Base-by-base conservation (phyloP, 2,888 invertebrate species). In the Ceriagrion tenellum region DNA sequence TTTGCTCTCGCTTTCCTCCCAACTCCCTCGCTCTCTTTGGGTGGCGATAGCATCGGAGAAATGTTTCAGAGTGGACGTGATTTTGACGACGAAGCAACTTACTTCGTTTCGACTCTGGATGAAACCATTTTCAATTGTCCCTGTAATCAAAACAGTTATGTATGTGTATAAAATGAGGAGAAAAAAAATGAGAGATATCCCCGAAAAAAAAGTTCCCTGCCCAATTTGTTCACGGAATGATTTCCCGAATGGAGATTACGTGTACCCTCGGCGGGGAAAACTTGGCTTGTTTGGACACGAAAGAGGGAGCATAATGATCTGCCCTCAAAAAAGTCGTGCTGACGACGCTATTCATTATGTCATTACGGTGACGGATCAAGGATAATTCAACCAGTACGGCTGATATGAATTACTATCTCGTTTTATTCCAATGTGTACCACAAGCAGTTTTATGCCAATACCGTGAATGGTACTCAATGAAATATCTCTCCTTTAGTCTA, bases 101-200 rank as follows among this genome's bases (percentile, higher is more conserved):
- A 81, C 81, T 81, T 26, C 81, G 35, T 81, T 81, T 35, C 13
- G 81, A 35, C 81, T 35, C 16, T 81, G 35, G 35, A 81, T 81
- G 81, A 81, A 81, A 81, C 81, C 81, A 81, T 81, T 81, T 81
- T 35, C 81, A 81, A 81, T 81, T 18, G 30, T 81, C 81, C n/a
- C 81, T 81, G 81, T 81, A 81, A 81, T 81, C 81, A 81, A 81
- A 81, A 35, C 81, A 81, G 81, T 35, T 30, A 69, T 59, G 16
- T 56, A 59, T 59, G 20, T 59, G 20, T 12, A 59, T 59, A 20
- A 59, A 59, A 59, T 30, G 35, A n/a, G 23, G n/a, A n/a, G n/a
- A n/a, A n/a, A 35, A 81, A 81, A 81, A 81, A 20, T 59, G 12
- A n/a, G 69, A 26, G 12, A 81, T 81, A 12, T 81, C 35, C 69